Evolutionary conservation across 2,113 vertebrate species (phyloP), one percentile per base, ranked within the genome.

Genomic region (Scomber scombrus): DNA sequence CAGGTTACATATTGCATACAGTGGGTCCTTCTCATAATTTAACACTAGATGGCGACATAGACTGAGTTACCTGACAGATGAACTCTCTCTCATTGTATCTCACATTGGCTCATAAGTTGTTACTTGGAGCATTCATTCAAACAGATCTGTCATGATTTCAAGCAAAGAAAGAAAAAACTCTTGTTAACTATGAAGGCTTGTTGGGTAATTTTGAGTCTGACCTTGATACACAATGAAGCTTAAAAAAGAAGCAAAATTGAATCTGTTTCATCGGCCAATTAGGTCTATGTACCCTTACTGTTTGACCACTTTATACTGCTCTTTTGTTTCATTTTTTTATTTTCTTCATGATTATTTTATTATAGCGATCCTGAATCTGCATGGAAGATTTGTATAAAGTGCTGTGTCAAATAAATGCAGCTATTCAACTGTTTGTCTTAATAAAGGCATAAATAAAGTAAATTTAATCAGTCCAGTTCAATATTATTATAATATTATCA

Each of bases 11-110:
- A 14, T 2, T 14, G 26, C 26, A 31, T 1, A 29, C 65, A 49
- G 15, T 23, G 3, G 18, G 74, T 52, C 14, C 3, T 78, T 8
- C 19, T 23, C 0, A 0, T 0, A 60, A 52, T 57, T 1, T 31
- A 34, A 50, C 92, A 85, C 88, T 75, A 91, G 91, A 85, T 81
- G 88, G 86, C 78, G 76, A 74, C 87, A 90, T 1, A 75, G 70
- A 61, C 79, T 2, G 1, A 0, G 0, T 26, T 26, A 71, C n/a
- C 2, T 19, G 21, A 61, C 4, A 12, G 16, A 69, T 21, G 11
- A 14, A 4, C 4, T 0, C 3, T n/a, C 46, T 43, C 15, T n/a
- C 34, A 23, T 55, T 51, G 43, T 0, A 43, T 16, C 15, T 16
- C 18, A 15, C 0, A 2, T 55, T 34, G 10, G 14, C 5, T 29